Evolutionary conservation across 2,888 invertebrate genomes (phyloP), one percentile per base, ranked within the genome.

Genomic region (Cephus spinipes): DNA sequence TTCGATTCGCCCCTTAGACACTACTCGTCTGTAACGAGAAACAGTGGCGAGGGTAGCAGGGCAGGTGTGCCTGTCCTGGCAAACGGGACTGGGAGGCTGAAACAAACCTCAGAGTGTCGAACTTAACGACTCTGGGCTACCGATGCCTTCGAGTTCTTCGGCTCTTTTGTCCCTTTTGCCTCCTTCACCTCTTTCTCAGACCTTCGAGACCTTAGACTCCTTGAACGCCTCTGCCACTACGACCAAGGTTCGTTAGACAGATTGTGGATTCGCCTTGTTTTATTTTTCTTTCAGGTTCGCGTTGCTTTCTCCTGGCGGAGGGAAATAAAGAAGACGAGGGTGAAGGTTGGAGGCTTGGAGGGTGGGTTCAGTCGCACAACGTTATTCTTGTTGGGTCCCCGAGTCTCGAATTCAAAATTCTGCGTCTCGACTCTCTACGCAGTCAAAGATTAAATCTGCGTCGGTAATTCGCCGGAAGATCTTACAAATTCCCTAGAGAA

Each of bases 391-490:
- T 23, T 15, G 55, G 55, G 55, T 23, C 55, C 6, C 23, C 23
- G 55, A 55, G 9, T 55, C 23, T 1, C 55, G 55, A 23, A 9
- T 23, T 55, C 55, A 55, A 23, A 55, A 55, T 55, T 9, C 55
- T 6, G 23, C 23, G 55, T 23, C 55, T 55, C 55, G 55, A 23
- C 9, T 55, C 40, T 55, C 40, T 55, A 9, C 55, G 55, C 23
- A 81, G 83, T 81, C 77, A 75, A 82, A 85, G 84, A 83, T 84
- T 84, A 83, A 83, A 85, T 85, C 81, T 82, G 78, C 77, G 78
- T 81, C 79, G 79, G 81, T 82, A 84, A 86, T 84, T 84, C 81
- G 79, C 77, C 79, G 81, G 80, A 78, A 82, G 79, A 82, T 83
- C 82, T 78, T 77, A 77, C 79, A 80, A 82, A 81, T 81, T 79